These are phyloP conservation scores for Brachionus paranguensis DNA, from an alignment of 1,140 invertebrate species.

Conservation along the genomic window DNA sequence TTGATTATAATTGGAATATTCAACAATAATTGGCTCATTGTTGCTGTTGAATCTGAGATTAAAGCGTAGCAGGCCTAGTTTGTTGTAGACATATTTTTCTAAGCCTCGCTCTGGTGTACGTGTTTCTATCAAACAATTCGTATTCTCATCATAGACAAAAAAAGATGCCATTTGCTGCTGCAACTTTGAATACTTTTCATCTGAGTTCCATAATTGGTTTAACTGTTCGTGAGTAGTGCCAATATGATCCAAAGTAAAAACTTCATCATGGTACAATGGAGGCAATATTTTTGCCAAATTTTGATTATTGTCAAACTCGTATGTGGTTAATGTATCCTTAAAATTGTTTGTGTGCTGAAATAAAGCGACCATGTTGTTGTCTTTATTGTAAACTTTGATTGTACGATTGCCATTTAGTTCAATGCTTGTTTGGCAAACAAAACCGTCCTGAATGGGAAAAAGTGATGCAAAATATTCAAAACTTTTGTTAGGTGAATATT, in stretches of 20 bases:
- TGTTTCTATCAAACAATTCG: background rate
- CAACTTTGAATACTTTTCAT: background rate
- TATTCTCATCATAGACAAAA: background rate
- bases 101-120: background rate
- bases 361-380: background rate
- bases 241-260: background rate
- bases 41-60: background rate
- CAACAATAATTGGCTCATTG: background rate
- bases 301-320: background rate
- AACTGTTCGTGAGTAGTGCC: background rate
- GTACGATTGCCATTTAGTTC: background rate
- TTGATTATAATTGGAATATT: slow-evolving; percentile 6
- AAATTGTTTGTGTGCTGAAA: background rate
- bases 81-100: background rate
- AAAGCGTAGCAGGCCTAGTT: background rate
- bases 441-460: background rate
- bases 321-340: background rate
- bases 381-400: background rate
- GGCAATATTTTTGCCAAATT: background rate
- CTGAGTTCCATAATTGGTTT: background rate
- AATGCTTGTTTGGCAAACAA: background rate
- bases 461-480: slow-evolving; percentile 17
- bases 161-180: background rate
- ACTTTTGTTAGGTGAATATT: background rate
- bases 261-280: background rate